Base-by-base conservation (phyloP, 2,888 invertebrate species). In the Nomada ferruginata region DNA sequence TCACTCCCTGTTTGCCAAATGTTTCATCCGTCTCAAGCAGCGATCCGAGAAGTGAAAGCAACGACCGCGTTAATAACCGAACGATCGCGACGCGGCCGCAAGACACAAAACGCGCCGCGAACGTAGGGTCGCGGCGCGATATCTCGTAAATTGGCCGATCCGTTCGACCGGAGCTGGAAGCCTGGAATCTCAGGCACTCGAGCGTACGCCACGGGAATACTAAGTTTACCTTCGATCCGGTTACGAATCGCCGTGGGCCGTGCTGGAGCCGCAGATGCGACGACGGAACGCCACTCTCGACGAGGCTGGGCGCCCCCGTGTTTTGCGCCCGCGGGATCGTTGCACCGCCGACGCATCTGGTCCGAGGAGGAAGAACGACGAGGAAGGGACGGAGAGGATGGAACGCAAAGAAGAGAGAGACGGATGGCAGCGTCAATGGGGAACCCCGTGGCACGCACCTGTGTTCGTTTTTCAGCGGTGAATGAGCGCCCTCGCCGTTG, bases 401-500 rank as follows among this genome's bases (percentile, higher is more conserved):
- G 65, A 57, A 52, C 59, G n/a, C 65, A 52, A 61, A 71, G 73
- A 42, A 63, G 55, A 50, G 53, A 55, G 36, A 44, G 26, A 60
- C 55, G 50, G 59, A 57, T 71, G 55, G 76, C 68, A 78, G 61
- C 83, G 76, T 86, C 82, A 87, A 87, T 88, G 89, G 86, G 82
- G 73, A 82, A 64, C 64, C 82, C 78, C 72, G 70, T 77, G 82
- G 76, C 82, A 86, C 86, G 83, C 89, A 89, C 89, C 89, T 89
- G 89, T 89, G 89, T 87, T 88, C 86, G 83, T 83, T 88, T 89
- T 83, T 82, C 84, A 85, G 71, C 82, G 79, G 72, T 89, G 80
- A 89, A 85, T 85, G 85, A 84, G 73, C 74, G 80, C 61, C 84
- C 77, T 69, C 66, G 73, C n/a, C 76, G 57, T 64, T 36, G 29